Evolutionary conservation across 2,888 invertebrate genomes (phyloP).

Genomic region (Rosalia funebris): DNA sequence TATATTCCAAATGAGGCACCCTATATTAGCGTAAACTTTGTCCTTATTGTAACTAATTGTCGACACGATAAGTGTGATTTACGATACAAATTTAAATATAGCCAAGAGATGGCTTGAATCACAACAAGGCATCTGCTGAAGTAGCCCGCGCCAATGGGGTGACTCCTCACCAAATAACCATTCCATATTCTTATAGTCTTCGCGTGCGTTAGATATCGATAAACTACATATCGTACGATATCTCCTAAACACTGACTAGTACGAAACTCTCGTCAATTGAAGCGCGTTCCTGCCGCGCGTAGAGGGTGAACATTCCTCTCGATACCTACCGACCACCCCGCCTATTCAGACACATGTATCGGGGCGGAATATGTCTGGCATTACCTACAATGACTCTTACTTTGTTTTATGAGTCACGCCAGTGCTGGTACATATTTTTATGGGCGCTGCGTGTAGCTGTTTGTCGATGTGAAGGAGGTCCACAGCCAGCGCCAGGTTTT

Average conservation of each 20-base stretch:
- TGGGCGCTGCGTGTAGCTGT: conserved; percentile 7
- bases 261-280: conserved; percentile 13
- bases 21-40: too few relatives aligned
- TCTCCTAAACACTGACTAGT: conserved; percentile 34
- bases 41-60: too few relatives aligned
- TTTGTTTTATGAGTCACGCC: conserved; percentile 47
- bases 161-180: too few relatives aligned
- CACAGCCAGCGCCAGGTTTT: conserved; percentile 2
- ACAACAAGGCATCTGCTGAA: too few relatives aligned
- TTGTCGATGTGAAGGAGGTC: conserved; percentile 4
- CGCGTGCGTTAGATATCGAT: conserved; percentile 20
- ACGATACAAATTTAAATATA: too few relatives aligned
- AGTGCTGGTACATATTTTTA: conserved; percentile 45
- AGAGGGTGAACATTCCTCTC: not conserved
- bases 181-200: too few relatives aligned
- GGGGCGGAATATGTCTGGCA: conserved; percentile 15
- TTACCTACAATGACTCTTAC: conserved; percentile 13
- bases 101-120: too few relatives aligned
- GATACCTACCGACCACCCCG: not conserved
- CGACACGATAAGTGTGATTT: too few relatives aligned
- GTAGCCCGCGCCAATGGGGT: too few relatives aligned
- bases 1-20: too few relatives aligned
- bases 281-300: not conserved
- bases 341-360: conserved; percentile 8
- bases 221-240: conserved; percentile 28